Evolutionary conservation across 2,888 invertebrate species (phyloP).

Genomic region (Papilio gigon): DNA sequence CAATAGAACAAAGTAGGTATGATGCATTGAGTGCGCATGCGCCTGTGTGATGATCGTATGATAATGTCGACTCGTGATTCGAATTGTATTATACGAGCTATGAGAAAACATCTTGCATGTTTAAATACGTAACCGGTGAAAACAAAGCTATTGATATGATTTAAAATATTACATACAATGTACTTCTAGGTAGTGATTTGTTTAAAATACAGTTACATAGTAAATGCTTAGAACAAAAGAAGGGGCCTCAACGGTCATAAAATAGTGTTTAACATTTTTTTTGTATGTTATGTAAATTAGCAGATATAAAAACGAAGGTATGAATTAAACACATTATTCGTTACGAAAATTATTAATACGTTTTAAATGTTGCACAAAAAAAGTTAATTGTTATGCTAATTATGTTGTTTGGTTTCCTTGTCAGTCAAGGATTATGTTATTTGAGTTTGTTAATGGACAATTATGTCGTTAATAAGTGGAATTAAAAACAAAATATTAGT

Average conservation of each 20-base stretch:
- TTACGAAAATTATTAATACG: background rate
- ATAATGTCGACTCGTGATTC: slow-evolving; percentile 66
- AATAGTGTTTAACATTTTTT: background rate
- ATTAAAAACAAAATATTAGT: too few species aligned
- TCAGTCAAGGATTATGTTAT: background rate
- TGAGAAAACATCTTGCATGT: slow-evolving; percentile 53
- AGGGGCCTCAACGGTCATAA: background rate
- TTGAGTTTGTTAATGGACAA: background rate
- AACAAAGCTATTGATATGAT: slow-evolving; percentile 26
- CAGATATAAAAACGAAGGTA: background rate
- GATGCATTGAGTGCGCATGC: slow-evolving; percentile 58
- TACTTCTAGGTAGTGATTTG: slow-evolving; percentile 46
- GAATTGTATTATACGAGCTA: slow-evolving; percentile 61
- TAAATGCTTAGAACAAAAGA: too few species aligned
- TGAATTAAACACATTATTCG: background rate
- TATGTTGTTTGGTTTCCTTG: background rate
- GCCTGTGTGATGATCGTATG: slow-evolving; percentile 70
- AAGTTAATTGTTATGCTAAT: slow-evolving; percentile 9
- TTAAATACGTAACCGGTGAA: slow-evolving; percentile 43
- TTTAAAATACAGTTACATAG: background rate
- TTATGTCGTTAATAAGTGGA: background rate
- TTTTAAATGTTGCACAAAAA: background rate
- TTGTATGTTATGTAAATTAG: background rate
- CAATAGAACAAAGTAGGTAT: slow-evolving; percentile 60
- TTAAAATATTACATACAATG: slow-evolving; percentile 34